These are phyloP conservation scores for Drosophila gunungcola DNA, from an alignment of 1,140 invertebrate species.

Conservation along the genomic window DNA sequence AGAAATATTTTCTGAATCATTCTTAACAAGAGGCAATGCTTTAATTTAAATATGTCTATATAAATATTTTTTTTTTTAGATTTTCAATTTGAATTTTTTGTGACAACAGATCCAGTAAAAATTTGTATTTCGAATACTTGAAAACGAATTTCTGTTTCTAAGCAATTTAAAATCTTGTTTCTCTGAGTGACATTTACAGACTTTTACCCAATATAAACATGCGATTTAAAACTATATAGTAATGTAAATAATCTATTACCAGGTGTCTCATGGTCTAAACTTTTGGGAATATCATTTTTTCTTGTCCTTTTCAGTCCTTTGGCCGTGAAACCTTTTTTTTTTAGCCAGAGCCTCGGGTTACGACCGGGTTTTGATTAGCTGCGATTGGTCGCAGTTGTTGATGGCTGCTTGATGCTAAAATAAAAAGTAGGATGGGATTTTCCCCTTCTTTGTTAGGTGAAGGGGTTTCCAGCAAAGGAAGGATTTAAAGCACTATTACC, in stretches of 20 bases:
- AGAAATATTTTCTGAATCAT: too few relatives aligned
- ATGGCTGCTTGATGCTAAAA: conserved; percentile 16
- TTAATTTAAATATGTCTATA: too few relatives aligned
- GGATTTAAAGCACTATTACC: not conserved
- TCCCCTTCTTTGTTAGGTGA: not conserved
- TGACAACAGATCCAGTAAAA: too few relatives aligned
- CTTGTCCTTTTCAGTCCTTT: not conserved
- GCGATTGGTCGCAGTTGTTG: conserved; percentile 45
- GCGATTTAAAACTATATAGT: not conserved
- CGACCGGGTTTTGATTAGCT: conserved; percentile 43
- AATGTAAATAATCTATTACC: not conserved
- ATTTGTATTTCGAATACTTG: too few relatives aligned
- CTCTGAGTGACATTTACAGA: not conserved
- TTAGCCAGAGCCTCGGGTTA: conserved; percentile 14
- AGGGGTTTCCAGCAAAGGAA: too few relatives aligned
- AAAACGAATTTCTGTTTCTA: too few relatives aligned
- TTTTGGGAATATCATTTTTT: not conserved
- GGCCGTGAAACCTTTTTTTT: conserved; percentile 31
- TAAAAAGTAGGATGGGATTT: conserved; percentile 13
- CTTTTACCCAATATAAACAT: not conserved
- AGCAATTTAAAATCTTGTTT: too few relatives aligned
- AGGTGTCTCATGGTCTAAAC: not conserved
- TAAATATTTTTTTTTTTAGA: too few relatives aligned
- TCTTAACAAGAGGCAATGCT: too few relatives aligned
- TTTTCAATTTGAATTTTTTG: too few relatives aligned